phyloP scores from a whole-genome alignment of 2,888 invertebrate genomes.

The Brachyopa scutellaris region DNA sequence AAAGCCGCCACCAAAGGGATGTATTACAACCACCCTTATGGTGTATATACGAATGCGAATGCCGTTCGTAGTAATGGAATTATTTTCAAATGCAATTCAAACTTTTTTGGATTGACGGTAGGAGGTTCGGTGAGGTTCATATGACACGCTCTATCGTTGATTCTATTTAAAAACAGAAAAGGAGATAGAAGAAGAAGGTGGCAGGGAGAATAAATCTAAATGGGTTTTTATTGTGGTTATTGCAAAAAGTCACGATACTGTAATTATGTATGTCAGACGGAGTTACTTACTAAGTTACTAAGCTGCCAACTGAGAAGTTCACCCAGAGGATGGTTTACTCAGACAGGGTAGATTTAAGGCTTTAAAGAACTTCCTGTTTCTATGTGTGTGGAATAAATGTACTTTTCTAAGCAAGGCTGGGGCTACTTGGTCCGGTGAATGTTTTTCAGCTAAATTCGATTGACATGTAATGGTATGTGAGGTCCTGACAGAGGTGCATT shows the following conservation, averaged over 20 bases:
- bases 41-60: constrained; percentile 15
- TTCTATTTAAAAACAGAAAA: constrained; percentile 40
- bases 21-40: background rate
- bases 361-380: constrained; percentile 16
- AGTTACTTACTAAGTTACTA: constrained; percentile 45
- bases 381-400: constrained; percentile 14
- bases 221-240: constrained; percentile 67
- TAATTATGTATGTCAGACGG: constrained; percentile 64
- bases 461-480: too few species aligned
- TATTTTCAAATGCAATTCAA: constrained; percentile 59
- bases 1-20: background rate
- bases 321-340: background rate
- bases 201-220: too few species aligned
- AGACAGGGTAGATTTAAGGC: too few species aligned
- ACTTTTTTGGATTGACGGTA: constrained; percentile 55
- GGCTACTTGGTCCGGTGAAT: background rate
- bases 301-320: constrained; percentile 1
- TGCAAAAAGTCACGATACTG: constrained; percentile 66
- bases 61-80: constrained; percentile 46
- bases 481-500: too few species aligned
- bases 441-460: too few species aligned
- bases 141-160: constrained; percentile 53
- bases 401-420: constrained; percentile 24
- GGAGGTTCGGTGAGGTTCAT: background rate
- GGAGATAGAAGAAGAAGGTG: too few species aligned